Evolutionary conservation across 2,888 invertebrate species (phyloP).

Genomic region (Drosophila sordidula): DNA sequence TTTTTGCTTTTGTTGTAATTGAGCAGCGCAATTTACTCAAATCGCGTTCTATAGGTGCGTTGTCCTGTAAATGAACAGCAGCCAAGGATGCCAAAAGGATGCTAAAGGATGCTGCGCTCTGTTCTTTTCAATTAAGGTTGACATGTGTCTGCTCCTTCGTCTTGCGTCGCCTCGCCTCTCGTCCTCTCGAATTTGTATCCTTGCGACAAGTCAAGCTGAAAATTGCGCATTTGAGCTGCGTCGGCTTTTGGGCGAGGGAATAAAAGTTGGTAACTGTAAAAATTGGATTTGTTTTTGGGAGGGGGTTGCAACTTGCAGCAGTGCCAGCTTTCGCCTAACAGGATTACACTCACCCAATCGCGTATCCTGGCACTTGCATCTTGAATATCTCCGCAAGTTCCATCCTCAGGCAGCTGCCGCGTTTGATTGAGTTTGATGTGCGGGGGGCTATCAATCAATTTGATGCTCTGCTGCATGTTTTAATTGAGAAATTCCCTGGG

Average conservation of each 20-base stretch:
- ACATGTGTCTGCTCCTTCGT: slow-evolving; percentile 58
- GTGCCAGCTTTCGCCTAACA: slow-evolving; percentile 47
- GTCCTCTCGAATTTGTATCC: slow-evolving; percentile 62
- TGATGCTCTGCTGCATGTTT: slow-evolving; percentile 59
- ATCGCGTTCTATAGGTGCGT: slow-evolving; percentile 63
- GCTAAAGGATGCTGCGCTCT: slow-evolving; percentile 46
- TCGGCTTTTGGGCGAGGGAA: slow-evolving; percentile 24
- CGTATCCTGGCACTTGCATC: slow-evolving; percentile 39
- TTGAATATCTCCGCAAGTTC: slow-evolving; percentile 28
- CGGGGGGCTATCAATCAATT: slow-evolving; percentile 63
- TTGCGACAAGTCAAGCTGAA: slow-evolving; percentile 75
- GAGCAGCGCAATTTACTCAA: slow-evolving; percentile 68
- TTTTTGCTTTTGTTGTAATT: slow-evolving; percentile 55
- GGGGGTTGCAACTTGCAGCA: slow-evolving; percentile 27
- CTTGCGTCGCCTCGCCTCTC: slow-evolving; percentile 7
- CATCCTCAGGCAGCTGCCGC: slow-evolving; percentile 37
- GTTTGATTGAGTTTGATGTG: slow-evolving; percentile 22
- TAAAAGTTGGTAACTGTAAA: slow-evolving; percentile 4
- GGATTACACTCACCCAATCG: slow-evolving; percentile 43
- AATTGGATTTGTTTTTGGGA: slow-evolving; percentile 22
- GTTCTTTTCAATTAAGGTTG: slow-evolving; percentile 74
- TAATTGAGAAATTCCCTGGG: slow-evolving; percentile 58
- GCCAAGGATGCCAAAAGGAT: slow-evolving; percentile 42
- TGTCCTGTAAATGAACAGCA: slow-evolving; percentile 75
- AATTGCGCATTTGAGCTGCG: slow-evolving; percentile 73